phyloP scores from a whole-genome alignment of 2,113 vertebrate genomes.

The Panurus biarmicus region DNA sequence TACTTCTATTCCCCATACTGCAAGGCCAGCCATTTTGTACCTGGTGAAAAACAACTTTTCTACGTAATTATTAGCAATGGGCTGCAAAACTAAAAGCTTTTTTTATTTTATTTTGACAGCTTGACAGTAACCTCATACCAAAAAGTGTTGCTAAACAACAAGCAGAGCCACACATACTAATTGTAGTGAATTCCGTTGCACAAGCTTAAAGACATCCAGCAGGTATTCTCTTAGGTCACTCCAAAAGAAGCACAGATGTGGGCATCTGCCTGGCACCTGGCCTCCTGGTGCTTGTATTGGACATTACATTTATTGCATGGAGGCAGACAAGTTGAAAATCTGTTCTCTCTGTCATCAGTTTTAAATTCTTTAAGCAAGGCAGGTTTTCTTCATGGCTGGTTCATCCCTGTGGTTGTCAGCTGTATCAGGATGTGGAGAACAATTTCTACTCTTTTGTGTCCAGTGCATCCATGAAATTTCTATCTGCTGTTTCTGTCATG shows the following conservation, averaged over 20 bases:
- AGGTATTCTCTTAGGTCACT: not conserved
- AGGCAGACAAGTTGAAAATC: not conserved
- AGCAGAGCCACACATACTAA: not conserved
- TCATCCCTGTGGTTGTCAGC: not conserved
- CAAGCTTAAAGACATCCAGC: not conserved
- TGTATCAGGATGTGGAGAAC: not conserved
- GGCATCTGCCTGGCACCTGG: not conserved
- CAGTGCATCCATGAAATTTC: not conserved
- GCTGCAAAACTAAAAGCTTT: not conserved
- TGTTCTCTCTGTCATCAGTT: not conserved
- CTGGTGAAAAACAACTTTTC: not conserved
- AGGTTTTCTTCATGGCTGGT: not conserved
- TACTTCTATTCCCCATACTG: not conserved
- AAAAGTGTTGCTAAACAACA: not conserved
- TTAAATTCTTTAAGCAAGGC: not conserved
- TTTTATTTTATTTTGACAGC: not conserved
- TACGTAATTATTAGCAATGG: not conserved
- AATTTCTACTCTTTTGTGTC: not conserved
- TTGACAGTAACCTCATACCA: not conserved
- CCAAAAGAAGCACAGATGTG: not conserved
- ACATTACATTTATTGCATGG: not conserved
- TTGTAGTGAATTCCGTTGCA: not conserved
- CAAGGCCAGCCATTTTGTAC: not conserved
- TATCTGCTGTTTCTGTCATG: accelerated
- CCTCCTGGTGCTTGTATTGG: not conserved